These are phyloP conservation scores for Anniella stebbinsi DNA, from an alignment of 2,797 vertebrate genomes.

Conservation along the genomic window DNA sequence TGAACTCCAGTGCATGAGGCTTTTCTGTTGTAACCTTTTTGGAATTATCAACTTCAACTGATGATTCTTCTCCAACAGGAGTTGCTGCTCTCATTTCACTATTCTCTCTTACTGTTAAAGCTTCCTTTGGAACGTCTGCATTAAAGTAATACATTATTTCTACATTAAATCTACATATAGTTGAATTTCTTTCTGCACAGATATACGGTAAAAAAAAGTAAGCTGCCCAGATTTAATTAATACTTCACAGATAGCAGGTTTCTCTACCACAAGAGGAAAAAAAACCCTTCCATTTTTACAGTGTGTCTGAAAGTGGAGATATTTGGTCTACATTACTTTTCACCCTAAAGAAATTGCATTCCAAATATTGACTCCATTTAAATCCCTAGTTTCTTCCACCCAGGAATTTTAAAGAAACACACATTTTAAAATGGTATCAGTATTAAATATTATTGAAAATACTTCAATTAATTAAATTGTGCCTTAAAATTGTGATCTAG, in stretches of 20 bases:
- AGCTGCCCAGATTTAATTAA: background rate
- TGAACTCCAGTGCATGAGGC: slow-evolving; percentile 2
- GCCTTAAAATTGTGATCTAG: background rate
- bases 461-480: background rate
- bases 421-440: background rate
- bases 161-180: slow-evolving; percentile 37
- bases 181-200: slow-evolving; percentile 30
- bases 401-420: background rate
- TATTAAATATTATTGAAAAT: background rate
- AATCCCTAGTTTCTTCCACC: background rate
- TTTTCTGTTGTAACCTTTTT: slow-evolving; percentile 39
- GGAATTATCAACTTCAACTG: slow-evolving; percentile 39
- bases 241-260: background rate
- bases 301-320: background rate
- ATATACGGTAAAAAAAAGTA: background rate
- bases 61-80: slow-evolving; percentile 37
- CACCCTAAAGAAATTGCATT: background rate
- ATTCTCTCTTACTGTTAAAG: slow-evolving; percentile 52
- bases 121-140: slow-evolving; percentile 68
- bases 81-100: slow-evolving; percentile 56
- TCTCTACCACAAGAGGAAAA: background rate
- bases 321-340: background rate
- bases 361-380: background rate
- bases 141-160: slow-evolving; percentile 40
- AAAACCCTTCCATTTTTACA: background rate